Conservation (phyloP, 2,797 vertebrate species). For the Brotula barbata region DNA sequence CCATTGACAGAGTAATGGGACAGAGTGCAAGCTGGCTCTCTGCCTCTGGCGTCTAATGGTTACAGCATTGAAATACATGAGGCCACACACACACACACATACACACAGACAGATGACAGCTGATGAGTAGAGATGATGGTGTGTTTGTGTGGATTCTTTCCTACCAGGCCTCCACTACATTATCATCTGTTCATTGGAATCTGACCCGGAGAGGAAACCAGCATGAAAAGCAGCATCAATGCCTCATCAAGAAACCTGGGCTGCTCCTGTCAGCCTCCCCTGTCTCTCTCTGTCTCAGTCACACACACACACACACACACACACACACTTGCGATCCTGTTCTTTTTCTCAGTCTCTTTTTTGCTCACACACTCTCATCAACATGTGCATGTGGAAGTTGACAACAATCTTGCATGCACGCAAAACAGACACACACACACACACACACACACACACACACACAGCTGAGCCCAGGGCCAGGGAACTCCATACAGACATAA, state of each 20-base stretch:
- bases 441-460: conserved; percentile 2
- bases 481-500: conserved; percentile 42
- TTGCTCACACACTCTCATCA: conserved; percentile 7
- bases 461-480: conserved; percentile 8
- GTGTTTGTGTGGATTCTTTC: conserved; percentile 12
- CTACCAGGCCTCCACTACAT: conserved; percentile 33
- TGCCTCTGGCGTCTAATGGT: conserved; percentile 45
- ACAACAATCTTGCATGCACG: conserved; percentile 1
- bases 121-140: conserved; percentile 31
- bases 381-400: not conserved
- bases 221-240: conserved; percentile 47
- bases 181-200: conserved; percentile 54
- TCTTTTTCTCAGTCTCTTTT: conserved; percentile 9
- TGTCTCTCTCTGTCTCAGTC: not conserved
- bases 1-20: conserved; percentile 46
- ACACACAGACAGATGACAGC: conserved; percentile 4
- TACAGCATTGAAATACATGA: conserved; percentile 32
- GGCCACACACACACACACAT: conserved; percentile 27
- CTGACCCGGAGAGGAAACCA: conserved; percentile 32
- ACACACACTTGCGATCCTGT: not conserved
- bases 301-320: not conserved
- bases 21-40: conserved; percentile 37
- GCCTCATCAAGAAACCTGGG: conserved; percentile 35
- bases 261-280: conserved; percentile 25
- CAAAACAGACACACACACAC: not conserved